Conservation (phyloP, 2,113 vertebrate species). For the Fulica atra region DNA sequence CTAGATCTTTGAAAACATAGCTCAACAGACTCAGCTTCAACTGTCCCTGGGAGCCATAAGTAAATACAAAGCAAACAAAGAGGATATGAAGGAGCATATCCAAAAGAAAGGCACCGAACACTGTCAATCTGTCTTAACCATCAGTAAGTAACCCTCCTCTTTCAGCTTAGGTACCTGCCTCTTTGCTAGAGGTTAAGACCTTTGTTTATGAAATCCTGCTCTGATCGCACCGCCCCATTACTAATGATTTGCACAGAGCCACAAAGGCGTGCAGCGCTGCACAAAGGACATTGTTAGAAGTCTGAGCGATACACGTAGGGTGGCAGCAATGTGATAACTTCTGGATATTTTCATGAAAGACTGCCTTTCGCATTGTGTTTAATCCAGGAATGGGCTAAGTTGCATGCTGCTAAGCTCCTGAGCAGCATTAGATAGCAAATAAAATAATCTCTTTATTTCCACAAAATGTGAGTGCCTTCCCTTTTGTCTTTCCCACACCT, state of each 20-base stretch:
- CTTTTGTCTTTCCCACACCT: background rate
- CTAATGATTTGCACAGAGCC: background rate
- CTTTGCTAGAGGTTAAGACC: background rate
- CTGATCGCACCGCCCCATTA: background rate
- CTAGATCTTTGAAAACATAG: slow-evolving; percentile 8
- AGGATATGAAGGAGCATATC: background rate
- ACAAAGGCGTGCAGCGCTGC: background rate
- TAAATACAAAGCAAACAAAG: background rate
- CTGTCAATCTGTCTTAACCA: background rate
- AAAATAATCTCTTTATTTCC: background rate
- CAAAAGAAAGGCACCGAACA: background rate
- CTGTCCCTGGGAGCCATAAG: background rate
- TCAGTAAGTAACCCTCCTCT: background rate
- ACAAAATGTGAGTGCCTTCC: background rate
- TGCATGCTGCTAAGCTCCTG: background rate
- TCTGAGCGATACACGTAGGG: background rate
- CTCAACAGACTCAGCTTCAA: background rate
- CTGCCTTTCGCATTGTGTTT: background rate
- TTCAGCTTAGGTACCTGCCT: background rate
- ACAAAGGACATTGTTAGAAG: background rate
- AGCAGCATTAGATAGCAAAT: background rate
- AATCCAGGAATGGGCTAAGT: background rate
- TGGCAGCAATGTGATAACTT: background rate
- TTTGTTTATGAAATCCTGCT: slow-evolving; percentile 5
- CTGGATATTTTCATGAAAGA: background rate